Evolutionary conservation across 2,797 vertebrate genomes (phyloP), one percentile per base, ranked within the genome.

Genomic region (Coreius guichenoti): DNA sequence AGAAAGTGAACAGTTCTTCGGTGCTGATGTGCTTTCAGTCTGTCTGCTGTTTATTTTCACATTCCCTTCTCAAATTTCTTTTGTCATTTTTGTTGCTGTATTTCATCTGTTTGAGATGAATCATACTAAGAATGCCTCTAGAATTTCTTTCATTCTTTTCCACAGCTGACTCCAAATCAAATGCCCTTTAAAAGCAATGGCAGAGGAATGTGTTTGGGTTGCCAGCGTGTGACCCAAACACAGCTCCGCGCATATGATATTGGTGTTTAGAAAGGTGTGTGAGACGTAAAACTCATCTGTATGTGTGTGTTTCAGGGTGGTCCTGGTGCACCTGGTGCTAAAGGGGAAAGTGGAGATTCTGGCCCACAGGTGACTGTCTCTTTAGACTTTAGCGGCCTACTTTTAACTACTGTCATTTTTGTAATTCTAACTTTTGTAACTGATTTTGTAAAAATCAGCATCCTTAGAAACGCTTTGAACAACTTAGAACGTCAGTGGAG

Each of bases 291-390:
- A 61, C 51, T 61, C 36, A 56, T 87, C 79, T 82, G 77, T 81
- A 13, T 88, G 79, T 54, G 79, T 82, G 63, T 86, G 63, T 87
- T 90, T 56, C 61, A 97, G 98, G 98, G 98, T 81, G 92, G 93
- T 79, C 97, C 98, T 87, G 98, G 98, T 88, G 49, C 95, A 84
- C 0, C 96, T 67, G 98, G 98, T 87, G 95, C 96, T 89, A 99
- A 99, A 94, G 98, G 98, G 87, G 98, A 99, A 82, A 45, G 93
- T 67, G 98, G 98, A 31, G 98, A 98, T n/a, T 82, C 95, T 67
- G 98, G 98, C 86, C 97, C 97, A 65, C 96, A 96, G 96, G 98
- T 99, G 92, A 91, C 73, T 88, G 26, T 56, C 29, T 67, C 16
- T 84, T 69, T n/a, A 77, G 1, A 54, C 31, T 49, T 73, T 73